phyloP scores from a whole-genome alignment of 2,113 vertebrate genomes.

The Chrysochloris asiatica region DNA sequence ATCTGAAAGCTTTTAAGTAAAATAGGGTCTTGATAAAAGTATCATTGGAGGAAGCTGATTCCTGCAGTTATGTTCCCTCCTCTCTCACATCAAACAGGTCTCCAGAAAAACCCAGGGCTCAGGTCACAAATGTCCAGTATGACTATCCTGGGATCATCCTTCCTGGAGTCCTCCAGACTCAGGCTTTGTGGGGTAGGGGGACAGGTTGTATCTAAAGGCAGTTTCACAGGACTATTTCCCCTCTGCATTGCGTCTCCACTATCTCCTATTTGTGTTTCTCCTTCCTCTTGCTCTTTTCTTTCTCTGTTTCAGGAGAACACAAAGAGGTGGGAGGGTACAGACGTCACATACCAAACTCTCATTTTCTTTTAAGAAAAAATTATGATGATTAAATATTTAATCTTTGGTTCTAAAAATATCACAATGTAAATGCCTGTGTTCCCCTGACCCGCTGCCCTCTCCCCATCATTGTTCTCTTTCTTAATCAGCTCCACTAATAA shows the following conservation, averaged over 20 bases:
- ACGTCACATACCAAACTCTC: neutral
- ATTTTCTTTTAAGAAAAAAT: conserved; percentile 68
- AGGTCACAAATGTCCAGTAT: neutral
- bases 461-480: neutral
- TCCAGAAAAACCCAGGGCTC: neutral
- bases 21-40: neutral
- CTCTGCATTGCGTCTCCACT: neutral
- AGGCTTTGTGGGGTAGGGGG: too few species aligned
- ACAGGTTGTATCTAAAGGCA: neutral
- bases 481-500: conserved; percentile 49
- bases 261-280: neutral
- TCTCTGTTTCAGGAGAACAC: neutral
- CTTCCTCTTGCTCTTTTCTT: neutral
- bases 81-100: neutral
- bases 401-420: conserved; percentile 74
- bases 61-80: neutral
- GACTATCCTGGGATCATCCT: neutral
- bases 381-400: conserved; percentile 71
- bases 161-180: neutral
- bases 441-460: neutral
- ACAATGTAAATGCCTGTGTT: conserved; percentile 61
- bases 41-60: neutral
- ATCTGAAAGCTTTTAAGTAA: neutral
- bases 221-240: neutral
- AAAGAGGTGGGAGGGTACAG: neutral